Evolutionary conservation across 2,797 vertebrate species (phyloP).

Genomic region (Hirundo rustica): DNA sequence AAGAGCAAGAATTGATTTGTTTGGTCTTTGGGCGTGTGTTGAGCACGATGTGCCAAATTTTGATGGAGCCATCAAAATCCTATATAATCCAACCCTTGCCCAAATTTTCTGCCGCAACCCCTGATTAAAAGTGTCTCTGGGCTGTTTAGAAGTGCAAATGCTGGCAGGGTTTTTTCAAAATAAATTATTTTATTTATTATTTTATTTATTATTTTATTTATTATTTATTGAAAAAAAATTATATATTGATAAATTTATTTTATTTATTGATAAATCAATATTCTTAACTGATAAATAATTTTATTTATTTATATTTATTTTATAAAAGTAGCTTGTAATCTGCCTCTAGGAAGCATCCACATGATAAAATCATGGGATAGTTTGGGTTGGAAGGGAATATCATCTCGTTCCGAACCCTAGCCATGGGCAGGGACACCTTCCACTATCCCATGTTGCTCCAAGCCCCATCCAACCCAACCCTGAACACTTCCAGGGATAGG

Average conservation of each 20-base stretch:
- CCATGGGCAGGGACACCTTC: neutral
- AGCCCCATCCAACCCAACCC: fast-evolving
- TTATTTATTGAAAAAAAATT: too few relatives aligned
- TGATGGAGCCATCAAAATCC: neutral
- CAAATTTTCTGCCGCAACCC: neutral
- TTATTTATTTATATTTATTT: neutral
- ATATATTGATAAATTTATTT: neutral
- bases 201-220: neutral
- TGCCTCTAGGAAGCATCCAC: neutral
- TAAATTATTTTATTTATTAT: too few relatives aligned
- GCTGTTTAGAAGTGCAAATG: neutral
- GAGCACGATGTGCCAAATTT: fast-evolving
- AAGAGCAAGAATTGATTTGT: neutral
- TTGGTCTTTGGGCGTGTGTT: fast-evolving
- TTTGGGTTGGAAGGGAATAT: neutral
- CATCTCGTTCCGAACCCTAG: neutral
- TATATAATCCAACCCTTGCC: fast-evolving
- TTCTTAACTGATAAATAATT: neutral
- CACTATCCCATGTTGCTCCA: neutral
- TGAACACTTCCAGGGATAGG: neutral
- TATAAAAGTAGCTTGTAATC: neutral
- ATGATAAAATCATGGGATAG: neutral
- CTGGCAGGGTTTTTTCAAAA: neutral
- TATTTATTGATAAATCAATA: neutral
- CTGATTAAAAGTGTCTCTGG: neutral